phyloP scores from a whole-genome alignment of 2,113 vertebrate genomes.

The Symphodus melops region DNA sequence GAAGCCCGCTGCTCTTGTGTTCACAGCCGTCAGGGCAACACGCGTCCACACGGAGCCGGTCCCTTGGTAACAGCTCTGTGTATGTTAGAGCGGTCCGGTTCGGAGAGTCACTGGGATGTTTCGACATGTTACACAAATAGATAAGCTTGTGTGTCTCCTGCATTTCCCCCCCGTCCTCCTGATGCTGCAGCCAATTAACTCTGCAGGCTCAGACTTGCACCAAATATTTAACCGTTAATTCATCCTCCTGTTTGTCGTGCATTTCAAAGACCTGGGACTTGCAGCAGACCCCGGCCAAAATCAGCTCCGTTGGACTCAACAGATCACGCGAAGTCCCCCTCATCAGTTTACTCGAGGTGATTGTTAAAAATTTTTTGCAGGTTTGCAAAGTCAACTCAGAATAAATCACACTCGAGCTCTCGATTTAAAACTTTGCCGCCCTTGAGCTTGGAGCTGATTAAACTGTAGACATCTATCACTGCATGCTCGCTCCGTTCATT shows the following conservation, averaged over 20 bases:
- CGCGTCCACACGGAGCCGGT: conserved; percentile 33
- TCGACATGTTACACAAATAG: conserved; percentile 53
- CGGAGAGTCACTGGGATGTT: conserved; percentile 57
- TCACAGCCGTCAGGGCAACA: neutral
- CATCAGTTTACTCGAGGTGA: neutral
- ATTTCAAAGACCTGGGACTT: neutral
- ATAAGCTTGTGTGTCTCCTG: conserved; percentile 8
- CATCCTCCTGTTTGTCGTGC: neutral
- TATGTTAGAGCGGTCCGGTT: conserved; percentile 16
- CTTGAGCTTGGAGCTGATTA: neutral
- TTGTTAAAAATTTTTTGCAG: conserved; percentile 1
- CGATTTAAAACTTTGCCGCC: neutral
- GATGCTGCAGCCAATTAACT: neutral
- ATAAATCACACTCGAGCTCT: neutral
- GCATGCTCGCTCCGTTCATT: neutral
- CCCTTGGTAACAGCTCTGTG: conserved; percentile 45
- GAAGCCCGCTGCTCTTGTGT: neutral
- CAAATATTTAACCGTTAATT: neutral
- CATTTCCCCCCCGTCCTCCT: neutral
- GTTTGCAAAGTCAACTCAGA: neutral
- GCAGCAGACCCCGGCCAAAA: neutral
- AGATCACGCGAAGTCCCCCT: neutral
- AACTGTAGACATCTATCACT: neutral
- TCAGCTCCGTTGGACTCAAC: neutral
- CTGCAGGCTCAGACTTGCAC: conserved; percentile 13